Evolutionary conservation across 2,888 invertebrate species (phyloP), one percentile per base, ranked within the genome.

Genomic region (Calameuta filiformis): DNA sequence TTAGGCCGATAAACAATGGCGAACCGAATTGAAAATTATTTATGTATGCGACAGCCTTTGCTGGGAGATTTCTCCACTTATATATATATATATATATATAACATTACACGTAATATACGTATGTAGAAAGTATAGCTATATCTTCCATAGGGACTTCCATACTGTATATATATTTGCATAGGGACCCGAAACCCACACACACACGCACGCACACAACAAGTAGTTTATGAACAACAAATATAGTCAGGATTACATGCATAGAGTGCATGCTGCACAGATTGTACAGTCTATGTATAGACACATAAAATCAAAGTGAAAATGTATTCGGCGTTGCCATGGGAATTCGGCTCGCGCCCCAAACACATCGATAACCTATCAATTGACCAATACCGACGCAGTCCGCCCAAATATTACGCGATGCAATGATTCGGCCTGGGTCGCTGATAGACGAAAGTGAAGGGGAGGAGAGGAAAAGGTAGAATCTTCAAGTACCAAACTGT

Each of bases 291-390:
- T 33, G 30, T 69, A 69, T 9, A 69, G 4, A 31, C 15, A 15
- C 12, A 35, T n/a, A 31, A 77, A 86, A 85, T 84, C 85, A 81
- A 77, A 78, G 82, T 83, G 86, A 86, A 87, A 88, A 88, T 89
- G 86, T 85, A 87, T 89, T 85, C 79, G 82, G 84, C 85, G 89
- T 90, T 90, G 87, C 90, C 86, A 90, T 89, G 88, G 87, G 81
- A 83, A 90, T 86, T 86, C 83, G 80, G 76, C 15, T 73, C 82
- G 80, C 80, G 81, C 83, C 84, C 87, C 86, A 86, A 87, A 87
- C 80, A 85, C 86, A 88, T 87, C 87, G 86, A 87, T 87, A 85
- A 86, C 85, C 86, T 85, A 86, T 87, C 87, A 87, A 89, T 89
- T 89, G 82, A 79, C 82, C 77, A 77, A 82, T 82, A 79, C 80